These are phyloP conservation scores for Adrianichthys oophorus DNA, from an alignment of 2,797 vertebrate genomes.

Conservation along the genomic window DNA sequence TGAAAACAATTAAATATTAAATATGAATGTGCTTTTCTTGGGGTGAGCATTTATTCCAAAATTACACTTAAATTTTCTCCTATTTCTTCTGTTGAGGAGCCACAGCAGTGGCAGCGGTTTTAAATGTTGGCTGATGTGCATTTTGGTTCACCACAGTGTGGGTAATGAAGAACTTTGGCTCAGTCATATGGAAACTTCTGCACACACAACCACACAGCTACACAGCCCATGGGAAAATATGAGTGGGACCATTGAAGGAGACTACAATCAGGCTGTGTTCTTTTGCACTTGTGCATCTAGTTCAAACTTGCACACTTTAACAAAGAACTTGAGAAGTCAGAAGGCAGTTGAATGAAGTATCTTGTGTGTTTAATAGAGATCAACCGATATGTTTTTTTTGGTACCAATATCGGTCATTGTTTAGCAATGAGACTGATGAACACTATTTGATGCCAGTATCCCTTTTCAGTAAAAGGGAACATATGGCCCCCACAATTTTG, in stretches of 20 bases:
- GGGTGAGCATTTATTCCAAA: no score
- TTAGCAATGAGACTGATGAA: no score
- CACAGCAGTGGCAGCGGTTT: slow-evolving; percentile 25
- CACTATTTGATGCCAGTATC: no score
- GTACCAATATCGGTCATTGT: no score
- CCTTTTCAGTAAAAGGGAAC: no score
- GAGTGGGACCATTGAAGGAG: slow-evolving; percentile 58
- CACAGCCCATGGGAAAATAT: slow-evolving; percentile 66
- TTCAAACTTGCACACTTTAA: slow-evolving; percentile 29
- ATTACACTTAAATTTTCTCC: no score
- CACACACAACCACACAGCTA: slow-evolving; percentile 24
- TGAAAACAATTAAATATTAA: no score
- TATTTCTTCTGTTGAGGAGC: slow-evolving; percentile 20
- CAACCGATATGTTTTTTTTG: no score
- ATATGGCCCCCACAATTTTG: no score
- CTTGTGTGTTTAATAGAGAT: no score
- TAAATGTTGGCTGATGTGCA: slow-evolving; percentile 52
- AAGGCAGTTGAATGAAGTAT: no score
- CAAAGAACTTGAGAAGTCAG: not conserved
- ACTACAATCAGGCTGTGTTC: slow-evolving; percentile 62
- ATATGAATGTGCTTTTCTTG: no score
- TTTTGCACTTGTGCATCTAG: slow-evolving; percentile 51
- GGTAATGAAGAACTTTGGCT: slow-evolving; percentile 68
- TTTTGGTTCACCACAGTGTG: slow-evolving; percentile 48
- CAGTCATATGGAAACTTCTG: slow-evolving; percentile 69